Conservation (phyloP, 2,113 vertebrate species). For the Myotis yumanensis region DNA sequence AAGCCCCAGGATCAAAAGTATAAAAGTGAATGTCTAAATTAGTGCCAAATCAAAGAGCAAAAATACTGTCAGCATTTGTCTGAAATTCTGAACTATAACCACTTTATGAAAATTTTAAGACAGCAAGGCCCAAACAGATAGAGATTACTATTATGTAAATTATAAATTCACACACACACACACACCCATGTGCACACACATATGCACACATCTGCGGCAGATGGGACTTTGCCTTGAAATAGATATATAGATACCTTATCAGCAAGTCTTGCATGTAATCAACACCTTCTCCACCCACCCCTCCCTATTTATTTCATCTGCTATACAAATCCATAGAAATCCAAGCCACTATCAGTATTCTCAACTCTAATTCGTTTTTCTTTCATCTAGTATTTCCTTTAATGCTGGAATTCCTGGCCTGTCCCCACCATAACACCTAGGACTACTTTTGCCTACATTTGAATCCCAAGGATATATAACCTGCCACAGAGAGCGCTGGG, state of each 20-base stretch:
- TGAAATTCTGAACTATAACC: conserved; percentile 40
- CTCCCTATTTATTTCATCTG: not conserved
- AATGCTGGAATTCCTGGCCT: not conserved
- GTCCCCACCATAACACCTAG: not conserved
- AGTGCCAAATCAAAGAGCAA: not conserved
- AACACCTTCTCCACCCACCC: not conserved
- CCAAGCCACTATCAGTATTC: not conserved
- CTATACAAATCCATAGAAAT: not conserved
- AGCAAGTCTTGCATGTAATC: not conserved
- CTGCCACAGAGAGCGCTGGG: not conserved
- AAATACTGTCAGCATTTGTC: not conserved
- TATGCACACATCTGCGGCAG: not conserved
- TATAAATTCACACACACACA: not conserved
- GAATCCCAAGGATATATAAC: not conserved
- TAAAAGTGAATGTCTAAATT: not conserved
- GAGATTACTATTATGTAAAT: conserved; percentile 56
- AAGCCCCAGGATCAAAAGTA: not conserved
- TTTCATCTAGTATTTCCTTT: not conserved
- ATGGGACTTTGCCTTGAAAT: not conserved
- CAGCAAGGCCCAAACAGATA: conserved; percentile 54
- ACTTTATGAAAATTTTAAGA: conserved; percentile 63
- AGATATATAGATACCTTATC: not conserved
- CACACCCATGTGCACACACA: not conserved
- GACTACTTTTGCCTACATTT: not conserved
- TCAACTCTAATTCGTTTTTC: not conserved